Percentiles rank a stretch among this genome's conserved stretches.
These are phyloP conservation scores for Pterophyllum scalare DNA, from an alignment of 2,113 vertebrate genomes.

Conservation along the genomic window DNA sequence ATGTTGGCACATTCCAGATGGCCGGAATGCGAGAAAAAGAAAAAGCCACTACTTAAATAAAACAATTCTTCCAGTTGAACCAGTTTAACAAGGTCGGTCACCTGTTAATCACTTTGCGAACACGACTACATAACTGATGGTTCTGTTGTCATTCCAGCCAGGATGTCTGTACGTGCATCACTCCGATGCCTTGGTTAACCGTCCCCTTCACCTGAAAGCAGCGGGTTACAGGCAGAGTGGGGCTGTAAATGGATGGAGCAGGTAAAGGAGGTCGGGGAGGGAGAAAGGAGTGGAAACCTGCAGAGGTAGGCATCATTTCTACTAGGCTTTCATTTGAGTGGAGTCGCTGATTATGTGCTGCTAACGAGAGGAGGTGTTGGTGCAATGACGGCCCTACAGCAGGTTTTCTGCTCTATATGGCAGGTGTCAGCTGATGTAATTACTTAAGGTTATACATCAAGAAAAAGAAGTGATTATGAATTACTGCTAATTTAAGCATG, in stretches of 20 bases:
- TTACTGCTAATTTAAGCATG: background rate
- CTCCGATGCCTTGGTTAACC: slow-evolving; percentile 46
- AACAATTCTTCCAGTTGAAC: slow-evolving; percentile 50
- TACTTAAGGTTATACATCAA: background rate
- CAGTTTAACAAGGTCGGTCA: slow-evolving; percentile 51
- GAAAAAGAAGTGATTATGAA: background rate
- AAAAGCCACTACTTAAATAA: slow-evolving; percentile 10
- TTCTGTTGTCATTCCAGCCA: background rate
- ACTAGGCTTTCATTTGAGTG: background rate
- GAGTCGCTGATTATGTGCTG: background rate
- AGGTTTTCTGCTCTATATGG: background rate
- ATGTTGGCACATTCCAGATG: slow-evolving; percentile 39
- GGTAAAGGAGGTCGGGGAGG: slow-evolving; percentile 7
- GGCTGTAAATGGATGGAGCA: slow-evolving; percentile 35
- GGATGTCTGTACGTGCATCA: background rate
- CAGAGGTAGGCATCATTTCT: slow-evolving; percentile 52
- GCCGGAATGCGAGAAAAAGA: slow-evolving; percentile 33
- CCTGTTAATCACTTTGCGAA: background rate
- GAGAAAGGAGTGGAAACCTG: background rate
- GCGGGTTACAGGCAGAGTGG: background rate
- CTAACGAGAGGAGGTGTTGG: background rate
- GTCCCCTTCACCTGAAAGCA: background rate
- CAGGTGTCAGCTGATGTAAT: background rate
- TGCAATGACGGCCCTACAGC: background rate
- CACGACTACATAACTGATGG: background rate